Base-by-base conservation (phyloP, 2,797 vertebrate genomes). In the Mycteria americana region DNA sequence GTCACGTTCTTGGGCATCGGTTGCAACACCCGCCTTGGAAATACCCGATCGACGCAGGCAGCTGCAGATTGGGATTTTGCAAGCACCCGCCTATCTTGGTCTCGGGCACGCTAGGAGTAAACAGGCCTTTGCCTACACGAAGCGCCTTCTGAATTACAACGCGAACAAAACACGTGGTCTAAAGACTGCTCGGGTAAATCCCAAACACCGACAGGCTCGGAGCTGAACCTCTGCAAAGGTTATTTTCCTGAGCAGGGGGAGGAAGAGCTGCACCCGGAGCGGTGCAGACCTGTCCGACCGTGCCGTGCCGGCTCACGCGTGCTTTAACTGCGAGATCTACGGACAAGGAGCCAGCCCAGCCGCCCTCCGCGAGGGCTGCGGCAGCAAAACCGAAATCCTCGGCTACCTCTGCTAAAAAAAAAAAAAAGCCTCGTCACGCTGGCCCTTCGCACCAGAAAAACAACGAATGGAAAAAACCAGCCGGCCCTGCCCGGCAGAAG, bases 31-130 rank as follows among this genome's bases (percentile, higher is more conserved):
- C 48, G 13, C 3, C 88, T 56, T 28, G 9, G 78, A 73, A 25
- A 53, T 1, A 4, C 22, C 45, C 16, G 1, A 46, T 43, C 14
- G 46, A 43, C 69, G 18, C 3, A 0, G 35, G 73, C 69, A 37
- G 80, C 81, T 21, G 62, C 67, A 18, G 37, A 39, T 0, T 5
- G 86, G 54, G 84, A 33, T 95, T 93, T 93, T 84, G 95, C 95
- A 96, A 94, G 9, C 30, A 79, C 89, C 91, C 86, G 96, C 94
- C 80, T 46, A 63, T 75, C 92, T 77, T 18, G 94, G 94, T 86
- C 82, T 51, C 10, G 63, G 45, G 33, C 9, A 2, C 0, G 5
- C 30, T 5, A 13, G 56, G 51, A 69, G 69, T 17, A 45, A 93
- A 27, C 43, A 46, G 33, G 57, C 31, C 33, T 43, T 73, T 93